A percentile compares a stretch with the other conserved stretches of the same genome.
Conservation (phyloP, 2,888 invertebrate genomes). For the Asteroscopus sphinx region DNA sequence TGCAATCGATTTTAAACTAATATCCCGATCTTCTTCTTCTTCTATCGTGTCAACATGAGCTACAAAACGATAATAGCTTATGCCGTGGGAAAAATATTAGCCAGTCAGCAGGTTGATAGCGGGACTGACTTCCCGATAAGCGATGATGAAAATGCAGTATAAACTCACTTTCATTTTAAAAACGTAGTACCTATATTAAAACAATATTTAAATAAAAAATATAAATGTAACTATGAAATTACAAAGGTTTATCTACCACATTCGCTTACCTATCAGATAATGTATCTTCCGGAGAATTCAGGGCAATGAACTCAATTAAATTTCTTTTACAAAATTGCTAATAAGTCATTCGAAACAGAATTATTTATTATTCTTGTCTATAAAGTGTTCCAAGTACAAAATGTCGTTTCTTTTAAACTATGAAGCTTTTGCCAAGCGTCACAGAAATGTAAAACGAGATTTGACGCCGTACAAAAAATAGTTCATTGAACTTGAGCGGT, state of each 20-base stretch:
- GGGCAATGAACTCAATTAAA: slow-evolving; percentile 17
- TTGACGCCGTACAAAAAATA: slow-evolving; percentile 37
- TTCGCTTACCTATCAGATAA: slow-evolving; percentile 8
- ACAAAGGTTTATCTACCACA: background rate
- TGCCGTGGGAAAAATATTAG: too few relatives aligned
- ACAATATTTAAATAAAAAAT: too few relatives aligned
- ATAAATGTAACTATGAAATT: background rate
- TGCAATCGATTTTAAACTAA: too few relatives aligned
- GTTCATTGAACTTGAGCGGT: slow-evolving; percentile 44
- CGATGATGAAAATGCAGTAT: too few relatives aligned
- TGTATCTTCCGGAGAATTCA: slow-evolving; percentile 8
- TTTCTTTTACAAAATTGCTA: slow-evolving; percentile 7
- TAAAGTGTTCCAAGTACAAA: slow-evolving; percentile 5
- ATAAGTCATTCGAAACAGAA: slow-evolving; percentile 8
- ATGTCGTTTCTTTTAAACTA: slow-evolving; percentile 8
- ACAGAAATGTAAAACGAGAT: slow-evolving; percentile 33
- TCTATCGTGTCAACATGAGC: too few relatives aligned
- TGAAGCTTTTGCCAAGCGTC: slow-evolving; percentile 39
- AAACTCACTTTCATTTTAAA: too few relatives aligned
- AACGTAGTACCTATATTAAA: too few relatives aligned
- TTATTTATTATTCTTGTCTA: slow-evolving; percentile 17
- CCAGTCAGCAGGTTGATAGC: too few relatives aligned
- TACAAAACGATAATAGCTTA: too few relatives aligned
- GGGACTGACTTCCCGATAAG: too few relatives aligned
- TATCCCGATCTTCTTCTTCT: too few relatives aligned